These are phyloP conservation scores for Chymomyza fuscimana DNA, from an alignment of 2,888 invertebrate genomes.

Conservation along the genomic window DNA sequence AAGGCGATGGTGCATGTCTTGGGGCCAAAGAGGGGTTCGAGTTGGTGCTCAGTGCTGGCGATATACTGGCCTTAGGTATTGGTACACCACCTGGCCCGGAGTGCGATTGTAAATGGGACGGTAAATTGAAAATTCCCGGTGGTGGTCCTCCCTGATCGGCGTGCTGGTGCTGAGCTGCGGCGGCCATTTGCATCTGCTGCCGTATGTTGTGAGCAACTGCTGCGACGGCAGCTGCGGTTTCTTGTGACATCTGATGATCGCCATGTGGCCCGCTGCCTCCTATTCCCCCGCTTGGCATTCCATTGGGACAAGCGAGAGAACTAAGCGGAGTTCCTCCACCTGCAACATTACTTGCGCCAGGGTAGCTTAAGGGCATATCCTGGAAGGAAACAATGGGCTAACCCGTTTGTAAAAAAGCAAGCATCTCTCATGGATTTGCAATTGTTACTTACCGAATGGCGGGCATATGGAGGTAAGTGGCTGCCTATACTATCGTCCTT, in stretches of 20 bases:
- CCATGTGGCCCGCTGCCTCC: constrained; percentile 70
- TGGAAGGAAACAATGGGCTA: constrained; percentile 82
- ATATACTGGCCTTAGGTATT: constrained; percentile 78
- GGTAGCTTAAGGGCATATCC: constrained; percentile 83
- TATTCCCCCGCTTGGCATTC: constrained; percentile 51
- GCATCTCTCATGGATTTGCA: too few species aligned
- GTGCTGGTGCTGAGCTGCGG: constrained; percentile 81
- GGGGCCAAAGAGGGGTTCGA: constrained; percentile 71
- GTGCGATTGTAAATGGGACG: constrained; percentile 53
- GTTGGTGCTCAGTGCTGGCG: constrained; percentile 78
- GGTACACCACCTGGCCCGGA: constrained; percentile 64
- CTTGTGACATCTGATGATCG: constrained; percentile 82
- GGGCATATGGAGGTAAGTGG: constrained; percentile 82
- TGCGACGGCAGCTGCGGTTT: constrained; percentile 91
- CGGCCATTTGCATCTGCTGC: constrained; percentile 89
- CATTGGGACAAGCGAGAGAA: constrained; percentile 62
- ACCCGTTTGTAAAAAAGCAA: constrained; percentile 37
- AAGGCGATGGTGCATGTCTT: constrained; percentile 73
- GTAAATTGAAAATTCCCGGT: constrained; percentile 80
- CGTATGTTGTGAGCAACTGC: constrained; percentile 92
- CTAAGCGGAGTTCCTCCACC: constrained; percentile 37
- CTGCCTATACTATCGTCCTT: constrained; percentile 83
- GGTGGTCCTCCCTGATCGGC: constrained; percentile 78
- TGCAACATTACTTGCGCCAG: constrained; percentile 78
- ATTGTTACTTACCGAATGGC: constrained; percentile 82